Percentiles rank a stretch among this genome's conserved stretches.
Conservation (phyloP, 2,113 vertebrate species). For the Nansenia antarctica region DNA sequence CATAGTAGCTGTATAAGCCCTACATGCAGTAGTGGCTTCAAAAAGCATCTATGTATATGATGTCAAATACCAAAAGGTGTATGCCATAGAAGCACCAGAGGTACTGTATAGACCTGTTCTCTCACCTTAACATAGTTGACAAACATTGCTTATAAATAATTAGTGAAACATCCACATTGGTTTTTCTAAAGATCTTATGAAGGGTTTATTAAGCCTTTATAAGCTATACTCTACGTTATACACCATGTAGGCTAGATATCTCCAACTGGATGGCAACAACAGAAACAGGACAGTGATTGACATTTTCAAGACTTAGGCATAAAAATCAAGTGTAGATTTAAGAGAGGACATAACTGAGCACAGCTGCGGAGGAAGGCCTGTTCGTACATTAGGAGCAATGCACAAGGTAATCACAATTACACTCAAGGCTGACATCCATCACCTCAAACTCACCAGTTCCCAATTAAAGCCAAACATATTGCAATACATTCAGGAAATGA, state of each 20-base stretch:
- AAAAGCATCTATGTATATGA: no score
- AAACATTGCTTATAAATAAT: no score
- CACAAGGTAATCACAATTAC: constrained; percentile 32
- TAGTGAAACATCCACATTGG: no score
- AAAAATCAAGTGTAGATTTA: background rate
- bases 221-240: background rate
- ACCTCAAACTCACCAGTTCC: constrained; percentile 15
- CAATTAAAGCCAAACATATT: constrained; percentile 23
- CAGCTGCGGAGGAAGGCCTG: background rate
- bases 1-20: no score
- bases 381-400: background rate
- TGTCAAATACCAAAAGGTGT: no score
- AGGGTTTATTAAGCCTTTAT: no score
- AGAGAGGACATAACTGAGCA: background rate
- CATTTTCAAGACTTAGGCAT: background rate
- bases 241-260: background rate
- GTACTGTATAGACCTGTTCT: no score
- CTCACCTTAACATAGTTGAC: no score
- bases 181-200: background rate
- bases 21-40: no score
- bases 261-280: background rate
- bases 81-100: no score
- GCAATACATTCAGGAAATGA: constrained; percentile 25
- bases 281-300: background rate
- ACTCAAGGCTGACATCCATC: constrained; percentile 26